A percentile compares a stretch with the other conserved stretches of the same genome.
Conservation (phyloP, 2,888 invertebrate species). For the Epistrophe grossulariae region DNA sequence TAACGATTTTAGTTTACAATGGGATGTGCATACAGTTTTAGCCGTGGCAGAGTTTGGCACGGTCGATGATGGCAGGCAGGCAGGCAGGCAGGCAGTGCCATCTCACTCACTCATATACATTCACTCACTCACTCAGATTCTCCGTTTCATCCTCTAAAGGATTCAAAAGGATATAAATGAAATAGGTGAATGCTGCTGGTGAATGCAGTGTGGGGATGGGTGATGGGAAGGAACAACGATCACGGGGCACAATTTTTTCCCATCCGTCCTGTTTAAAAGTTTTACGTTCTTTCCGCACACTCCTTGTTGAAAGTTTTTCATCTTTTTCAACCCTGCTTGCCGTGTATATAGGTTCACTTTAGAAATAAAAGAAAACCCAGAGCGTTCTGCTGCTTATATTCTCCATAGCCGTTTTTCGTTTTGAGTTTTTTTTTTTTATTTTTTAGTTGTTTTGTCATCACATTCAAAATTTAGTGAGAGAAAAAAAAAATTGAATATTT, state of each 20-base stretch:
- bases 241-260: slow-evolving; percentile 60
- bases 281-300: slow-evolving; percentile 57
- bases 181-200: slow-evolving; percentile 34
- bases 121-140: neutral
- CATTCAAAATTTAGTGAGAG: slow-evolving; percentile 58
- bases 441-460: slow-evolving; percentile 43
- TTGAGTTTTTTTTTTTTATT: too few species aligned
- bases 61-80: neutral
- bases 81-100: neutral
- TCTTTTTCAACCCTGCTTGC: neutral
- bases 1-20: slow-evolving; percentile 65
- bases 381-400: slow-evolving; percentile 31
- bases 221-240: slow-evolving; percentile 29
- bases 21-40: slow-evolving; percentile 59
- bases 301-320: slow-evolving; percentile 60
- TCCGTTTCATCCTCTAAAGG: slow-evolving; percentile 25
- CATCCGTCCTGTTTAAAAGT: slow-evolving; percentile 65
- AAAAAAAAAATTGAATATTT: slow-evolving; percentile 35
- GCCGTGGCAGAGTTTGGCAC: slow-evolving; percentile 19
- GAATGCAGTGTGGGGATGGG: neutral
- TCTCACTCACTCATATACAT: neutral
- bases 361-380: slow-evolving; percentile 49
- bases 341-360: slow-evolving; percentile 1
- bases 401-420: neutral
- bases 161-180: slow-evolving; percentile 57